Evolutionary conservation across 2,888 invertebrate genomes (phyloP), one percentile per base, ranked within the genome.

Genomic region (Cosmopolites sordidus): DNA sequence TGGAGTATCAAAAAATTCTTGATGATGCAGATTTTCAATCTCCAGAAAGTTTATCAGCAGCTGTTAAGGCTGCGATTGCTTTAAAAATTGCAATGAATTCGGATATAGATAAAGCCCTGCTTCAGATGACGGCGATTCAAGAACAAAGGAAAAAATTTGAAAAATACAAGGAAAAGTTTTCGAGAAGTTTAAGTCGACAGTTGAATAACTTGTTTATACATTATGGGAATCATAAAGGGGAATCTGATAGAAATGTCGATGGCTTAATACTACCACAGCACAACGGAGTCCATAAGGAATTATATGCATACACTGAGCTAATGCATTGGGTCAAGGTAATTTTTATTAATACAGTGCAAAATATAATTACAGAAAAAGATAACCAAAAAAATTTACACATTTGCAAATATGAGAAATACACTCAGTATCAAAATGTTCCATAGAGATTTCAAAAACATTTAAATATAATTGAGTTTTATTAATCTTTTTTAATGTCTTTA

Each of bases 151-250:
- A 86, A 65, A 80, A 85, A 40, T 84, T 91, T 60, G 87, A 88
- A 58, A 87, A 86, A 67, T 81, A 87, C 66, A 84, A 85, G 67
- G 82, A 82, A 30, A 86, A 85, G 70, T 92, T 93, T 72, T 87
- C 92, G 1, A 83, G 86, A 50, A 84, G 87, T 40, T 83, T 97
- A 48, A 87, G 89, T 55, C 83, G 94, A 15, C 94, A 97, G 73
- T 79, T 98, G 45, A 95, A 95, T 72, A 96, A 97, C 77, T 79
- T 93, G 46, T 93, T 98, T 64, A 92, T 95, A 66, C 94, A 97
- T 76, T 84, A 94, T 77, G 95, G 83, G 47, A 81, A 81, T 71
- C 79, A 89, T 69, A 78, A 84, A 56, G 86, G 85, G 0, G 87
- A 87, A 63, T 75, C 78, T 14, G 71, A 79, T 56, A 76, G 75